Evolutionary conservation across 2,797 vertebrate genomes (phyloP).

Genomic region (Brachymystax lenok): DNA sequence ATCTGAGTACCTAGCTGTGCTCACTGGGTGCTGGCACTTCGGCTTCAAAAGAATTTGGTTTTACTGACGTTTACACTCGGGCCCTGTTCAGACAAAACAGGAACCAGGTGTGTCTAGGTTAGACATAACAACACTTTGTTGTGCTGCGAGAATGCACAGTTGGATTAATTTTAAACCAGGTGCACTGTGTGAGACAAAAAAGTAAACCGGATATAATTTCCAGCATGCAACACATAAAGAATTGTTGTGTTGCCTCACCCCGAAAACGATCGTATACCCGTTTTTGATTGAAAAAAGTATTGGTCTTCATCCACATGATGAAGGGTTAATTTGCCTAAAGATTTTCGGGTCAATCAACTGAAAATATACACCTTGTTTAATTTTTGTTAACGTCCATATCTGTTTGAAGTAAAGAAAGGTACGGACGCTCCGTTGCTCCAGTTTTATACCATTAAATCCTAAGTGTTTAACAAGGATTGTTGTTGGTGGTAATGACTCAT

Average conservation of each 20-base stretch:
- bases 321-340: not conserved
- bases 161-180: not conserved
- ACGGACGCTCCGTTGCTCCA: not conserved
- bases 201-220: not conserved
- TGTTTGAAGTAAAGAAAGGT: not conserved
- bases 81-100: not conserved
- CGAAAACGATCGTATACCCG: too few species aligned
- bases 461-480: slow-evolving; percentile 20
- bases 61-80: not conserved
- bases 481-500: slow-evolving; percentile 53
- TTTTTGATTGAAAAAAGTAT: not conserved
- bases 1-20: too few species aligned
- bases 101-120: not conserved
- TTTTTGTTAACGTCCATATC: not conserved
- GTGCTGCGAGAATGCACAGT: not conserved
- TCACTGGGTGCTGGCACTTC: slow-evolving; percentile 23
- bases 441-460: slow-evolving; percentile 13
- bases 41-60: not conserved
- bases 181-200: not conserved
- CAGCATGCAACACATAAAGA: not conserved
- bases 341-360: not conserved
- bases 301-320: not conserved
- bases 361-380: not conserved
- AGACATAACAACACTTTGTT: not conserved
- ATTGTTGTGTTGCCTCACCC: not conserved